phyloP scores from a whole-genome alignment of 2,888 invertebrate species.

The Heliothis peltigera region DNA sequence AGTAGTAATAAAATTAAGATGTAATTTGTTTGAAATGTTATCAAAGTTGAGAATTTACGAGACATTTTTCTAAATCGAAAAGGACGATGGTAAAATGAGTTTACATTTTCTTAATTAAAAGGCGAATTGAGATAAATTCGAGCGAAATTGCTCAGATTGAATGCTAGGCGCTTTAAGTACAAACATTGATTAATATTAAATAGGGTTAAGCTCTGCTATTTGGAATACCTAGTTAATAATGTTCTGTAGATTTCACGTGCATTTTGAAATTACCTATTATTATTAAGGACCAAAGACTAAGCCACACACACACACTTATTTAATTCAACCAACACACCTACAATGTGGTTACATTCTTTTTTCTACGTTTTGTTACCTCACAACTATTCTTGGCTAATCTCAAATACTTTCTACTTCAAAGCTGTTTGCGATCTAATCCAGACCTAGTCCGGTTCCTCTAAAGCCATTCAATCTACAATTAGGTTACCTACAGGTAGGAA shows the following conservation, averaged over 20 bases:
- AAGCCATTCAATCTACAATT: slow-evolving; percentile 7
- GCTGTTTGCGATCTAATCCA: no score
- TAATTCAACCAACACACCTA: no score
- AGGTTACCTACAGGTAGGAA: background rate
- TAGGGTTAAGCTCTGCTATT: background rate
- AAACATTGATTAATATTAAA: slow-evolving; percentile 5
- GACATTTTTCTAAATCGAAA: slow-evolving; percentile 12
- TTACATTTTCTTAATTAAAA: slow-evolving; percentile 36
- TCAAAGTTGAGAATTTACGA: slow-evolving; percentile 6
- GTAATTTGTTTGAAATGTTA: slow-evolving; percentile 22
- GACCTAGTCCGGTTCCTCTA: slow-evolving; percentile 2
- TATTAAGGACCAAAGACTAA: no score
- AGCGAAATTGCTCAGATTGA: slow-evolving; percentile 13
- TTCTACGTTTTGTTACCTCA: no score
- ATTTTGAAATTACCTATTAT: no score
- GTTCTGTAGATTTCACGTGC: no score
- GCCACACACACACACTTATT: no score
- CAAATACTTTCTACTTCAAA: background rate
- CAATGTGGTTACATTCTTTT: no score
- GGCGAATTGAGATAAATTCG: slow-evolving; percentile 16
- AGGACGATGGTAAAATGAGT: slow-evolving; percentile 27
- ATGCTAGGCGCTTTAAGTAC: background rate
- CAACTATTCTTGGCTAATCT: background rate
- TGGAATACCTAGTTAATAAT: no score
- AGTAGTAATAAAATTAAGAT: slow-evolving; percentile 24